Evolutionary conservation across 2,113 vertebrate genomes (phyloP), one percentile per base, ranked within the genome.

Genomic region (Sinocyclocheilus maitianheensis): DNA sequence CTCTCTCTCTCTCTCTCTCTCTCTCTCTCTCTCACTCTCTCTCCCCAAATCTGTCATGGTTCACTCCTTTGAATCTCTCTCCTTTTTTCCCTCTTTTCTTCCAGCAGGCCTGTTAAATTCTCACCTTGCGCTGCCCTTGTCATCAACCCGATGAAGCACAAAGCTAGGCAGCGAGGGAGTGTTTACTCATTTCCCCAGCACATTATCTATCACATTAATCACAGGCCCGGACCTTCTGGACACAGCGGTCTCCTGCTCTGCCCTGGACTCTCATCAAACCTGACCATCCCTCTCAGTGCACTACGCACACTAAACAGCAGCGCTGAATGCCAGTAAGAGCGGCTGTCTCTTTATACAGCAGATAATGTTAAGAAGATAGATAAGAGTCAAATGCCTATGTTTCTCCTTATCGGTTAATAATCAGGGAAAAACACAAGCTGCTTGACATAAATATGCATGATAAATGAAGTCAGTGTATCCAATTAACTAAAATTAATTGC

Each of bases 151-250:
- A 95, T 99, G 96, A 98, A 97, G 97, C 97, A 97, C 97, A 99
- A 97, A 99, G 97, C 97, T 87, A 95, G 96, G 96, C 97, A 98
- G 97, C 96, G 96, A 94, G 96, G 97, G 97, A 98, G 97, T 99
- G 98, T 99, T 99, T 99, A 99, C 97, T 99, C 97, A 99, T 99
- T 99, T 99, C 98, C 97, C 97, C 97, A 98, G 97, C 97, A 97
- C 97, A 99, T 99, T 99, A 99, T 98, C 97, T 97, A 96, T 96
- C 97, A 97, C 97, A 99, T 99, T 99, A 99, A 99, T 99, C 98
- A 99, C 96, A 95, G 95, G 96, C 95, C 96, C 96, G 96, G 96
- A 97, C 99, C 94, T 97, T 98, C 95, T 96, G 97, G 97, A 98
- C 97, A 98, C 97, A 72, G 95, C 88, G 71, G 95, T 96, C 95